Evolutionary conservation across 2,113 vertebrate genomes (phyloP).

Genomic region (Hemibates koningsi): DNA sequence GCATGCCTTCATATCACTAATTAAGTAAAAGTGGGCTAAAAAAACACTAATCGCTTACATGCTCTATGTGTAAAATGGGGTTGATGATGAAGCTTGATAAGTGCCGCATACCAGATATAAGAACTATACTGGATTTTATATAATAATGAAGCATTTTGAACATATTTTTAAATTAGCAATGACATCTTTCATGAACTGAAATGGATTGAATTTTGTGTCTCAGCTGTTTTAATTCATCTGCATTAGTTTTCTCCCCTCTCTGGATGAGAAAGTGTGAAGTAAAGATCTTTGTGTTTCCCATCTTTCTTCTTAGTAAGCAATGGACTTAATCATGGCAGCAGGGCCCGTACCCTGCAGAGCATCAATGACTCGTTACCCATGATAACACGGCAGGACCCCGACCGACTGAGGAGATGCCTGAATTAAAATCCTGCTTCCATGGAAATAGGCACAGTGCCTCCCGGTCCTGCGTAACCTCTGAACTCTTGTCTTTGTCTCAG

Average conservation of each 20-base stretch:
- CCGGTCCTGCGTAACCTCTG: constrained; percentile 61
- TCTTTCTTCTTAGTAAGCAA: constrained; percentile 50
- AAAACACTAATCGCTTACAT: constrained; percentile 25
- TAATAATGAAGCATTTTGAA: background rate
- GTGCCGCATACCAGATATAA: background rate
- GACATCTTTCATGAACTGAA: background rate
- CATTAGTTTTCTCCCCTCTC: background rate
- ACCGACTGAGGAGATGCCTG: constrained; percentile 63
- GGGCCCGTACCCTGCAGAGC: constrained; percentile 56
- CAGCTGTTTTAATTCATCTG: constrained; percentile 5
- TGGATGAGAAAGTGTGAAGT: constrained; percentile 23
- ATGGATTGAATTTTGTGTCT: background rate
- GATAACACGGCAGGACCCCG: constrained; percentile 68
- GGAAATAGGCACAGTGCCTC: constrained; percentile 58
- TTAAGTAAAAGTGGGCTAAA: constrained; percentile 18
- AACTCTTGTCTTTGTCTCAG: constrained; percentile 61
- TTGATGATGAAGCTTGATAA: background rate
- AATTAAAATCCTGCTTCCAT: constrained; percentile 67
- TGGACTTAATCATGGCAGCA: constrained; percentile 59
- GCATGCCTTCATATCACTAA: background rate
- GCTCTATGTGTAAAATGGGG: background rate
- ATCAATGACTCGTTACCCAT: constrained; percentile 61
- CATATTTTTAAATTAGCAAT: background rate
- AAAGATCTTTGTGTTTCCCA: constrained; percentile 38
- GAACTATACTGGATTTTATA: background rate